Base-by-base conservation (phyloP, 2,113 vertebrate genomes). In the Nicator chloris region DNA sequence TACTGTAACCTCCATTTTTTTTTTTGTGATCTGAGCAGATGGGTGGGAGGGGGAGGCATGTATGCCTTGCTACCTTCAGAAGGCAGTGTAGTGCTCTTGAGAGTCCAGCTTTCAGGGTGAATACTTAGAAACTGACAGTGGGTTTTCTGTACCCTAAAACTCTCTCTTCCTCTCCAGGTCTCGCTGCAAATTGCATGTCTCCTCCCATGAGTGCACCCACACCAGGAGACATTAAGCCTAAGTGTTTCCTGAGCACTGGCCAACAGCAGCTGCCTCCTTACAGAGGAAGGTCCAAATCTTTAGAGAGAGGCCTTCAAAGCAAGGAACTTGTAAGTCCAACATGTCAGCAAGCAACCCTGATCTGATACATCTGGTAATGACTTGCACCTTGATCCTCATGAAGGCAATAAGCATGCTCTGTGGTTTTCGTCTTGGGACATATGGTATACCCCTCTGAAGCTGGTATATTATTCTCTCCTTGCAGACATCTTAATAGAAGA, bases 201-300 rank as follows among this genome's bases (percentile, higher is more conserved):
- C 12, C 33, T 87, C 24, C 86, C 9, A 18, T 42, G 50, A 69
- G 60, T n/a, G 59, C 47, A 45, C 61, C 61, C 9, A 17, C 27
- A 21, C 61, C n/a, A 86, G 68, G 49, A 66, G 88, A 84, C 5
- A 13, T 75, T 31, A 82, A 92, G 63, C 54, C 15, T 22, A 54
- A 49, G 17, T 13, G 37, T 39, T 82, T 86, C 60, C 65, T 57
- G 39, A 92, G 49, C 13, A 18, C 21, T 69, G 61, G 42, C 31
- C 88, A 90, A 37, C 61, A 42, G 40, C 69, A 88, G 30, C 72
- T 84, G 39, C 84, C 65, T 84, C 27, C 30, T 45, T 70, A 54
- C 91, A 86, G 79, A 90, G 21, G 66, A 86, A 95, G 91, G 31
- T 93, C 95, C 54, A 87, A 1, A 50, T 97, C 96, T 54, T 87